These are phyloP conservation scores for Antedon mediterranea DNA, from an alignment of 53 echinoderm and acorn worm genomes.

Conservation along the genomic window DNA sequence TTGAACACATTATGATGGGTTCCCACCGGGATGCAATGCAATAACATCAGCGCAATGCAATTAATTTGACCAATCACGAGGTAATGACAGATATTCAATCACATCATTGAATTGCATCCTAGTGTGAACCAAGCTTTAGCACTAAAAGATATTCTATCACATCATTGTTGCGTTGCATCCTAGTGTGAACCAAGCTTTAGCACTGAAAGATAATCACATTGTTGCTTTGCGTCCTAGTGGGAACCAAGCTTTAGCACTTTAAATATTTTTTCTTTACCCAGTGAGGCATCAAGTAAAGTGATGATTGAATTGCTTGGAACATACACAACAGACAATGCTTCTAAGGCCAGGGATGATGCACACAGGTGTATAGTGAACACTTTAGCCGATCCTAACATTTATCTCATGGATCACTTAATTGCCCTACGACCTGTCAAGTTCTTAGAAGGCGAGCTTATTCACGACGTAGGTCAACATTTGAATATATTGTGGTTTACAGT, in stretches of 20 bases:
- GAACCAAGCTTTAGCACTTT: too few species aligned
- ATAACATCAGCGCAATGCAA: not conserved
- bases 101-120: not conserved
- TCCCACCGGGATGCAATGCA: not conserved
- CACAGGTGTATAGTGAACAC: conserved; percentile 82
- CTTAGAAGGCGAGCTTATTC: conserved; percentile 82
- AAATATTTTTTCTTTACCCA: conserved; percentile 4
- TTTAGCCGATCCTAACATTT: conserved; percentile 64
- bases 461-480: conserved; percentile 34
- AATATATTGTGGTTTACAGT: not conserved
- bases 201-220: not conserved
- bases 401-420: conserved; percentile 82
- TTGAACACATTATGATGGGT: too few species aligned
- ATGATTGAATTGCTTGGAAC: conserved; percentile 90
- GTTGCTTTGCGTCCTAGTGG: too few species aligned
- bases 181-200: too few species aligned
- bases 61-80: too few species aligned
- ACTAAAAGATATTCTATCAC: too few species aligned
- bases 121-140: too few species aligned
- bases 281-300: conserved; percentile 67
- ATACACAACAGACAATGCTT: conserved; percentile 86
- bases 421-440: conserved; percentile 88
- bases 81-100: too few species aligned
- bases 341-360: conserved; percentile 76
- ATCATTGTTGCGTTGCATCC: not conserved